Evolutionary conservation across 2,113 vertebrate species (phyloP), one percentile per base, ranked within the genome.

Genomic region (Neomonachus schauinslandi): DNA sequence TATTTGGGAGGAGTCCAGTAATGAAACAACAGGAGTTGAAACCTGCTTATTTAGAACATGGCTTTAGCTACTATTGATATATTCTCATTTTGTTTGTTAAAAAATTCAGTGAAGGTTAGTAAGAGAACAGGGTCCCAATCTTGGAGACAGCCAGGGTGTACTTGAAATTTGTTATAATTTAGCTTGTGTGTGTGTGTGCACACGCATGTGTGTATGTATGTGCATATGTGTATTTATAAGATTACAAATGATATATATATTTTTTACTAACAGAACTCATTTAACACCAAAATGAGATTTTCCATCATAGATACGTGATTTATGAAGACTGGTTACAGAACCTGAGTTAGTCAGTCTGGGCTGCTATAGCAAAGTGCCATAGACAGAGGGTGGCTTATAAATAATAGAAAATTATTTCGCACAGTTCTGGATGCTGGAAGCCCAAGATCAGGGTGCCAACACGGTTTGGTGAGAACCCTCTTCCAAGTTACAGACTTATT

Each of bases 21-120:
- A 80, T 97, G 94, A 96, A 96, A 94, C 94, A 93, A 96, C 31
- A 84, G 69, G 39, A 96, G 85, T 94, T 55, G 80, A 95, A 91
- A 94, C 53, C 93, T 92, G 33, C 63, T 92, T 87, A 31, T 69
- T 94, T 33, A 81, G 71, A 97, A 82, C n/a, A 94, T 77, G 36
- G 76, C n/a, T 92, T 94, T 93, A 76, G 69, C 31, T 59, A 74
- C 55, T 74, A 84, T 21, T 81, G n/a, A 80, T 63, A 61, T 79
- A 81, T 86, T 88, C 53, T 61, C 39, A 85, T 76, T 96, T 88
- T 46, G 55, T 42, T 72, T 71, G 14, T 83, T 91, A 61, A 94
- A 71, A 91, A 95, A 89, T 59, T 72, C 14, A 72, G 7, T 84
- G 28, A 82, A 84, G 3, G 26, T 77, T 77, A 53, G 46, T n/a